Base-by-base conservation (phyloP, 2,113 vertebrate species). In the Tympanuchus pallidicinctus region DNA sequence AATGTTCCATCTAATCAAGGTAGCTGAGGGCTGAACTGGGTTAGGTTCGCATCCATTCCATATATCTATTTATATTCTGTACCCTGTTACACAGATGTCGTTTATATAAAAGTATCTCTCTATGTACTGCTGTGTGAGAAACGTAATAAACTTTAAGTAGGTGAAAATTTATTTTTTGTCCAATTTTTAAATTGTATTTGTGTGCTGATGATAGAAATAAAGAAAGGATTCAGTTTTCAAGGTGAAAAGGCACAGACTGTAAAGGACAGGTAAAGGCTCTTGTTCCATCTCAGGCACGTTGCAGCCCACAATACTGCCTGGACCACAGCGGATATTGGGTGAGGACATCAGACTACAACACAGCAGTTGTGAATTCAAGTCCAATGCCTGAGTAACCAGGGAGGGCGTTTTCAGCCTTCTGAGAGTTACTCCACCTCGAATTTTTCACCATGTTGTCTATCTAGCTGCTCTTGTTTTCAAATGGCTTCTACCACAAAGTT, bases 1-100 rank as follows among this genome's bases (percentile, higher is more conserved):
- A 88, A 95, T 91, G 74, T 90, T 91, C 94, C 83, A 95, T 92
- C 76, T 96, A 92, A 93, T 94, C 93, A 90, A 75, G 80, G 84
- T 70, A 93, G 48, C 82, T 89, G 74, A 91, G 72, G 82, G 70
- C 59, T 94, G 71, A 95, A 96, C 84, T 85, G 72, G 60, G 73
- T 89, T 82, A 70, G 42, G 91, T 92, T 95, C 74, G 88, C 63
- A 81, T 65, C 73, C 72, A 22, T 84, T 82, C 80, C 60, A 82
- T 28, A 28, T 27, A 80, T 73, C 87, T 91, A 75, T 91, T 91
- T 91, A 88, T 94, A 59, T 60, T 78, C 59, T 70, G 42, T 82
- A 65, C 30, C 13, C 61, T 82, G 43, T 47, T 69, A 83, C 21
- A 36, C 2, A 75, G 73, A 47, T 88, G 32, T 11, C 28, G 24